These are phyloP conservation scores for Perizoma flavofasciatum DNA, from an alignment of 2,888 invertebrate genomes.

Conservation along the genomic window DNA sequence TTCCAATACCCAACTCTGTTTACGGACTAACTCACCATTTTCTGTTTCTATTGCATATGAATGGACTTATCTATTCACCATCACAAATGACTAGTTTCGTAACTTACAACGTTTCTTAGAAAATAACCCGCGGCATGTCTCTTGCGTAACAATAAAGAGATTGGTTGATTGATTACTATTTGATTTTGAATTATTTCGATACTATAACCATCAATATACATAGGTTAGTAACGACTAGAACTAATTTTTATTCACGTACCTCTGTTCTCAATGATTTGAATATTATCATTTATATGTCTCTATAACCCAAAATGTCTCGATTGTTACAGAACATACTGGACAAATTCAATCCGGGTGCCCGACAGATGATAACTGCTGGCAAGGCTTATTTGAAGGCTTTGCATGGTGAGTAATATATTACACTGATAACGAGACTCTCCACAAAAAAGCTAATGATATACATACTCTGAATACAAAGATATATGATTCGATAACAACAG, in stretches of 20 bases:
- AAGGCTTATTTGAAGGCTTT: constrained; percentile 97
- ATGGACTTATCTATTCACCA: constrained; percentile 44
- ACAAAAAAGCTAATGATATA: constrained; percentile 10
- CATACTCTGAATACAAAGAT: constrained; percentile 19
- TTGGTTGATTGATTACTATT: constrained; percentile 46
- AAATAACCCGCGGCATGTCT: constrained; percentile 35
- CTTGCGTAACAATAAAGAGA: constrained; percentile 46
- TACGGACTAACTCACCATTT: constrained; percentile 74
- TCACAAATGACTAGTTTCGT: constrained; percentile 40
- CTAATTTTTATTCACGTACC: constrained; percentile 17
- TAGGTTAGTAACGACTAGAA: too few relatives aligned
- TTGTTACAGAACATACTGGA: constrained; percentile 96
- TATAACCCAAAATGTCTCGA: constrained; percentile 15
- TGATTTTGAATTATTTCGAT: constrained; percentile 29
- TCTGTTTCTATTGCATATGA: constrained; percentile 51
- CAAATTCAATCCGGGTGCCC: constrained; percentile 97
- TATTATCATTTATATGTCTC: constrained; percentile 5
- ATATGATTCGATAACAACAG: constrained; percentile 17
- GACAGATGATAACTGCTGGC: constrained; percentile 96
- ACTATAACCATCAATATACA: too few relatives aligned
- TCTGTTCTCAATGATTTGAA: constrained; percentile 17
- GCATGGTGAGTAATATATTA: constrained; percentile 89
- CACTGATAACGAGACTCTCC: constrained; percentile 18
- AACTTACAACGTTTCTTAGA: constrained; percentile 39
- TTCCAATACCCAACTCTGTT: constrained; percentile 72